Conservation (phyloP, 2,797 vertebrate genomes). For the Amblyopsis hoosieri region DNA sequence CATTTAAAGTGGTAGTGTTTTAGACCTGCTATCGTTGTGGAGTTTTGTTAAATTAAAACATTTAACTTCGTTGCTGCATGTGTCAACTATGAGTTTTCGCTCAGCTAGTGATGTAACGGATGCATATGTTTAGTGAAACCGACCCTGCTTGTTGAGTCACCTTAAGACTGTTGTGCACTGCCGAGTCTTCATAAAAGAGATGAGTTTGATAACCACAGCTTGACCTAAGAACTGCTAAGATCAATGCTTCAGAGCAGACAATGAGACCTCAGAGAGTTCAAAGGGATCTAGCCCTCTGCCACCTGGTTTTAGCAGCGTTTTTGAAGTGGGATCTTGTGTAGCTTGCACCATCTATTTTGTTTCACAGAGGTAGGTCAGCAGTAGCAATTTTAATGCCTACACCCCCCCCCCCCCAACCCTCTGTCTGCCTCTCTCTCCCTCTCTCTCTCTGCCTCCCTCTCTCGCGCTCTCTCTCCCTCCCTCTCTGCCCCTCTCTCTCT, state of each 20-base stretch:
- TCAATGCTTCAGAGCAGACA: conserved; percentile 67
- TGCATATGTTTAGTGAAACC: conserved; percentile 31
- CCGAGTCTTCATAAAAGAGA: conserved; percentile 54
- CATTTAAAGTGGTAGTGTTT: too few species aligned
- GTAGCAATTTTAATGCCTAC: conserved; percentile 1
- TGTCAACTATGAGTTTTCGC: conserved; percentile 19
- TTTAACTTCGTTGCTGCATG: too few species aligned
- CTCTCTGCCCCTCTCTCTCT: neutral
- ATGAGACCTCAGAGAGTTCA: conserved; percentile 70
- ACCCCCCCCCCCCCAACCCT: neutral
- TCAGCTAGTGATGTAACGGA: conserved; percentile 27
- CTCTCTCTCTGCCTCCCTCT: neutral
- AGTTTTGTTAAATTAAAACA: too few species aligned
- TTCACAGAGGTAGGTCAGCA: conserved; percentile 67
- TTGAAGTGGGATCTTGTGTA: conserved; percentile 75
- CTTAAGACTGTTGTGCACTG: conserved; percentile 28
- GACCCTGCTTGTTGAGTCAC: conserved; percentile 33
- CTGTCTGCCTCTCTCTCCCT: neutral
- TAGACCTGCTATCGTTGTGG: too few species aligned
- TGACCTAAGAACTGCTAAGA: conserved; percentile 63
- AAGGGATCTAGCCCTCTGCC: conserved; percentile 65
- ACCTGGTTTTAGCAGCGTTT: conserved; percentile 70
- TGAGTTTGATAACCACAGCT: conserved; percentile 68
- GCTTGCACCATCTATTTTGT: conserved; percentile 63
- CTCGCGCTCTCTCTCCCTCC: conserved; percentile 1